Base-by-base conservation (phyloP, 1,140 invertebrate species). In the Aphidius ervi region DNA sequence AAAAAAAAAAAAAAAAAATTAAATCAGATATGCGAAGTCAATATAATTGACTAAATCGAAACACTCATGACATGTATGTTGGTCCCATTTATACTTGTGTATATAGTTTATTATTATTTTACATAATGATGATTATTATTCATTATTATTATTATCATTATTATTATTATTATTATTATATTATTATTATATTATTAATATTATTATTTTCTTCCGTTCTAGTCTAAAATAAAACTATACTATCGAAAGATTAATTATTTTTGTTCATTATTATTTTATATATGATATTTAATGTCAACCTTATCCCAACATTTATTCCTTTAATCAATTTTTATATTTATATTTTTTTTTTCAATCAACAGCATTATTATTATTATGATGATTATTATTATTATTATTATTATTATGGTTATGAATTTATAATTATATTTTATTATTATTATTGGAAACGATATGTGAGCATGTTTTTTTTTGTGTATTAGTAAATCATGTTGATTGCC, bases 181-280 rank as follows among this genome's bases (percentile, higher is more conserved):
- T 68, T 67, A 71, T 68, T 65, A 59, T 65, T 63, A 59, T 60
- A 47, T 54, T 53, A 60, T 61, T 62, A 57, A 43, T 57, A 57
- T 57, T 48, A 59, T 63, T 61, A 62, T 65, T 70, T 75, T 74
- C 72, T 78, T 76, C 70, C 69, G 70, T 74, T 78, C 75, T 77
- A 78, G 75, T 78, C 76, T 78, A 76, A 74, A 76, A 75, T 76
- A 76, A 78, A 78, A 70, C 73, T 75, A 72, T 74, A 70, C 70
- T 71, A 72, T 76, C 67, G 67, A 68, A 72, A 74, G 63, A 77
- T 76, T 76, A 78, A 61, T 72, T 72, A 65, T 63, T 75, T 77
- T 74, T 62, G 67, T 77, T 65, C 23, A 72, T 74, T 67, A 73
- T 70, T 66, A 62, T 70, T 65, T 66, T 71, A 39, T 55, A 39